Conservation (phyloP, 2,113 vertebrate species). For the rabbit (Oryctolagus cuniculus) region DNA sequence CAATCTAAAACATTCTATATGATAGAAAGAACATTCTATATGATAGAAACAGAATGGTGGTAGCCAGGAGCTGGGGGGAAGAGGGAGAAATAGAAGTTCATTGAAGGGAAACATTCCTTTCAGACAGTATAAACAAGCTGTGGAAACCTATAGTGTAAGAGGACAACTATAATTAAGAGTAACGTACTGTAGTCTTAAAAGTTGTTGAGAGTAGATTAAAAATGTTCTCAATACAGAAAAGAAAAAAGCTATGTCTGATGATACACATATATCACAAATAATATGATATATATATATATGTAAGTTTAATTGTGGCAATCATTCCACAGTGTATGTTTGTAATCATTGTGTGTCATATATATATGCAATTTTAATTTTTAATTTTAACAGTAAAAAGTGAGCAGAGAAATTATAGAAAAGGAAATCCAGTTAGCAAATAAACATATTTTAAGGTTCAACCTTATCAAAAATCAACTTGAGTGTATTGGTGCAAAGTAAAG, state of each 20-base stretch:
- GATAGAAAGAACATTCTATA: background rate
- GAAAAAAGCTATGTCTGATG: background rate
- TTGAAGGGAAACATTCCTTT: background rate
- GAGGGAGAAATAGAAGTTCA: too few relatives aligned
- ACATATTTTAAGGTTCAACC: background rate
- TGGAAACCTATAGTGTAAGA: too few relatives aligned
- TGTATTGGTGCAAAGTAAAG: background rate
- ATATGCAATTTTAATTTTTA: background rate
- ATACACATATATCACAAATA: background rate
- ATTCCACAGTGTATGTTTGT: background rate
- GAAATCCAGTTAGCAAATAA: background rate
- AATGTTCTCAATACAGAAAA: background rate
- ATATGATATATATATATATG: too few relatives aligned
- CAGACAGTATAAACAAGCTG: background rate
- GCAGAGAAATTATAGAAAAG: background rate
- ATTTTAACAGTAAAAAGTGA: background rate
- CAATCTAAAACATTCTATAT: background rate
- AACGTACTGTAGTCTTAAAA: background rate
- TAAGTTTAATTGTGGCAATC: too few relatives aligned
- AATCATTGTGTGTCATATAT: background rate
- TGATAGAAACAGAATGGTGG: background rate
- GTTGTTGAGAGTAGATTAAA: background rate
- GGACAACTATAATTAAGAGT: background rate
- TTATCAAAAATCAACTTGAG: background rate
- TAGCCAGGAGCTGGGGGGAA: too few relatives aligned